Conservation (phyloP, 2,797 vertebrate genomes). For the Amblyopsis hoosieri region DNA sequence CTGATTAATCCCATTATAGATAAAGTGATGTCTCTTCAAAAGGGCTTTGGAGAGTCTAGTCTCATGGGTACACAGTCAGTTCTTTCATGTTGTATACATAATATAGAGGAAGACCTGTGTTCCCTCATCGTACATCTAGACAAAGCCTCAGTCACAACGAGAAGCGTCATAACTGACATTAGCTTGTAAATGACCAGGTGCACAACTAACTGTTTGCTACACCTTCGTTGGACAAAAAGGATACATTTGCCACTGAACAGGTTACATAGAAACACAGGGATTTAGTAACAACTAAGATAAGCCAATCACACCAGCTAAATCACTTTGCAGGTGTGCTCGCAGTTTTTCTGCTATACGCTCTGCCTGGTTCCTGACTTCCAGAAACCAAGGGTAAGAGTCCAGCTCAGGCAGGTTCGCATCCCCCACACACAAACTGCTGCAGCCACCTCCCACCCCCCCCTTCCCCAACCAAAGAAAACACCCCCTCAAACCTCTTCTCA, state of each 20-base stretch:
- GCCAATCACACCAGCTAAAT: slow-evolving; percentile 39
- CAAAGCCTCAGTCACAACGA: slow-evolving; percentile 24
- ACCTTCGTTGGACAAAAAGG: slow-evolving; percentile 41
- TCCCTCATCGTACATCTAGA: slow-evolving; percentile 38
- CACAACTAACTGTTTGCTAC: slow-evolving; percentile 38
- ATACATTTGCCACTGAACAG: slow-evolving; percentile 36
- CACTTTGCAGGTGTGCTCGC: slow-evolving; percentile 9
- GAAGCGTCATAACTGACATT: slow-evolving; percentile 47
- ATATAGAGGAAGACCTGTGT: slow-evolving; percentile 31
- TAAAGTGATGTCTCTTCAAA: slow-evolving; percentile 31
- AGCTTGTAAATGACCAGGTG: slow-evolving; percentile 40
- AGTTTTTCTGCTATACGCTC: slow-evolving; percentile 28
- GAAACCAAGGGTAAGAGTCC: slow-evolving; percentile 55
- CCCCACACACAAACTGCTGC: not conserved
- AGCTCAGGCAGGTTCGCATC: slow-evolving; percentile 31
- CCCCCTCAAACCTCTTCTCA: slow-evolving; percentile 23
- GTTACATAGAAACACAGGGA: slow-evolving; percentile 51
- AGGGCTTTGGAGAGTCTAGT: slow-evolving; percentile 21
- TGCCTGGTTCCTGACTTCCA: slow-evolving; percentile 42
- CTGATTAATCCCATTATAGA: slow-evolving; percentile 29
- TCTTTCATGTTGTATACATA: slow-evolving; percentile 1
- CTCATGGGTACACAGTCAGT: slow-evolving; percentile 23
- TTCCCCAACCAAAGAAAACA: slow-evolving; percentile 18
- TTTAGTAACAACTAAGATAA: slow-evolving; percentile 58
- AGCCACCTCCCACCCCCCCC: slow-evolving; percentile 37